These are phyloP conservation scores for Nomia melanderi DNA, from an alignment of 1,140 invertebrate species.

Conservation along the genomic window DNA sequence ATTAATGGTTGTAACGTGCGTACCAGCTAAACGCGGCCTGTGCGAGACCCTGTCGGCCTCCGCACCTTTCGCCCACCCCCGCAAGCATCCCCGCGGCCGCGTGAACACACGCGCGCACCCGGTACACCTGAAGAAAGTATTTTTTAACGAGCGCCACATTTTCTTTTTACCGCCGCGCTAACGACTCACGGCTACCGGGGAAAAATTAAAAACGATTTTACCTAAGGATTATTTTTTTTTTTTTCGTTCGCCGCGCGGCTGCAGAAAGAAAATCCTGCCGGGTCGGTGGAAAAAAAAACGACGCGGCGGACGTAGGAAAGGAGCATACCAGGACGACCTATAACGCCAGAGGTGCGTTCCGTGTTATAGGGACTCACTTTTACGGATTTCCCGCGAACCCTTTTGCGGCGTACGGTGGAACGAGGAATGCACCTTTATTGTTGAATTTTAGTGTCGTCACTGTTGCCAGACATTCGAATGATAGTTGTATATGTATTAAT, in stretches of 20 bases:
- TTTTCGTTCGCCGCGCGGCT: not conserved
- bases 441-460: no score
- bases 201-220: slow-evolving; percentile 55
- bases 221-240: slow-evolving; percentile 22
- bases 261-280: slow-evolving; percentile 20
- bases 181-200: slow-evolving; percentile 35
- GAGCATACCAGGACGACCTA: no score
- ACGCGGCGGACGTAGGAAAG: no score
- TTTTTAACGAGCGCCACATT: slow-evolving; percentile 62
- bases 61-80: not conserved
- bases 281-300: slow-evolving; percentile 14
- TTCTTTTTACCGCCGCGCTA: slow-evolving; percentile 57
- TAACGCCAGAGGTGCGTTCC: no score
- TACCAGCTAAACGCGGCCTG: slow-evolving; percentile 26
- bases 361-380: no score
- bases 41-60: not conserved
- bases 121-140: slow-evolving; percentile 42
- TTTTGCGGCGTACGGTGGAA: no score
- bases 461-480: no score
- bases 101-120: slow-evolving; percentile 20
- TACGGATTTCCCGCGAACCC: no score
- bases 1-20: slow-evolving; percentile 67
- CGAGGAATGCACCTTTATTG: no score
- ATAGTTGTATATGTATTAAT: no score
- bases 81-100: slow-evolving; percentile 8